Percentiles rank a stretch among this genome's conserved stretches.
phyloP scores from a whole-genome alignment of 2,888 invertebrate genomes.

The Tetheella fluctuosa region DNA sequence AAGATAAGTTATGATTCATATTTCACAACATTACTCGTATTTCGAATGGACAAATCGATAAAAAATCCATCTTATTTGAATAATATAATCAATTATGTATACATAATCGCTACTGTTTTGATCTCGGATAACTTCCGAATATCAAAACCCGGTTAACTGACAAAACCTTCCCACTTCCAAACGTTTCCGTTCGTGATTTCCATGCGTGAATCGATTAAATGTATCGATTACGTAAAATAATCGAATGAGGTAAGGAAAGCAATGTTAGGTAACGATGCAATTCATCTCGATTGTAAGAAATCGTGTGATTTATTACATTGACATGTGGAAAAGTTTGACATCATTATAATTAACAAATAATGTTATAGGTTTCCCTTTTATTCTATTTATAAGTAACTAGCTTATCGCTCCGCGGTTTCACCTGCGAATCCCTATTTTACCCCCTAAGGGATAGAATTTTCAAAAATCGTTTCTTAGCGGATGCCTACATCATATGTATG shows the following conservation, averaged over 20 bases:
- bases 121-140: not conserved
- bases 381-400: too few relatives aligned
- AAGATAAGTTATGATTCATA: too few relatives aligned
- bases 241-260: conserved; percentile 35
- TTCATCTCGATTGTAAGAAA: conserved; percentile 14
- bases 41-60: not conserved
- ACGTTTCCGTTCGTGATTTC: conserved; percentile 33
- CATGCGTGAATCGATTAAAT: conserved; percentile 39
- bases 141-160: conserved; percentile 14
- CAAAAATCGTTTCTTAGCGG: too few relatives aligned
- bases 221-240: conserved; percentile 39
- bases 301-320: conserved; percentile 10
- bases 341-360: not conserved
- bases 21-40: too few relatives aligned
- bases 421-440: too few relatives aligned
- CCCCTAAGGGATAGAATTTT: too few relatives aligned
- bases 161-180: conserved; percentile 4
- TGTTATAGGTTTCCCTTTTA: too few relatives aligned
- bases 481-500: too few relatives aligned
- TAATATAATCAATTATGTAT: not conserved
- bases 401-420: too few relatives aligned
- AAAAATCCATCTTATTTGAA: not conserved
- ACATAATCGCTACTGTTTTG: not conserved
- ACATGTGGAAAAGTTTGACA: conserved; percentile 1
- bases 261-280: conserved; percentile 18